Base-by-base conservation (phyloP, 2,797 vertebrate species). In the Pogoniulus pusillus region DNA sequence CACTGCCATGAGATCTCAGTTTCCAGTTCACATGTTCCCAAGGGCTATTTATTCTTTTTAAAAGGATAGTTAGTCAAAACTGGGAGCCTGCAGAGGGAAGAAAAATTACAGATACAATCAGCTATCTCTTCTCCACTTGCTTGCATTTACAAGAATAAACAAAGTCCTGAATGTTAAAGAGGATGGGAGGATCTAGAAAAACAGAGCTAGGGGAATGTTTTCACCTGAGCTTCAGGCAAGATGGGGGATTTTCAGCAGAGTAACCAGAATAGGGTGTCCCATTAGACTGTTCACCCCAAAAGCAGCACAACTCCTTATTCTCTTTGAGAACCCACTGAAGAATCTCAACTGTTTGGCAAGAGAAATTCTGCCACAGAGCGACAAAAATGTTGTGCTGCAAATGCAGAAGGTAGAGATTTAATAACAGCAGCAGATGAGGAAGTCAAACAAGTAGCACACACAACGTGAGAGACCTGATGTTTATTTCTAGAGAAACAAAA, bases 11-110 rank as follows among this genome's bases (percentile, higher is more conserved):
- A 91, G 86, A 80, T 89, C 93, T 94, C 13, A 22, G 88, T 90
- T 92, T 95, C 84, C 90, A 90, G 86, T 90, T 89, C 91, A 83
- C 89, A 78, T 54, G 76, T 66, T 94, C 94, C 94, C 92, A 91
- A 94, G 53, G 93, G 93, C 93, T 93, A 94, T 95, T 94, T 94
- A 93, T 93, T 93, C 87, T 92, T 89, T 82, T 79, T 63, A 91
- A 91, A 94, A 89, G 76, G 92, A 91, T 73, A 74, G 70, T 91
- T 93, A 93, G 92, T 89, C 87, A 93, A 96, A 94, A 89, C 77
- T 41, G 35, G 71, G 49, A 92, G 85, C 80, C 53, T 87, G 80
- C 54, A 87, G 92, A 91, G 87, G 37, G 74, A 45, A 91, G 49
- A 72, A 87, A 91, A 92, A 92, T 78, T 82, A 58, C 43, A 94